These are phyloP conservation scores for Mormyrus iriodes DNA, from an alignment of 2,113 vertebrate species.

Conservation along the genomic window DNA sequence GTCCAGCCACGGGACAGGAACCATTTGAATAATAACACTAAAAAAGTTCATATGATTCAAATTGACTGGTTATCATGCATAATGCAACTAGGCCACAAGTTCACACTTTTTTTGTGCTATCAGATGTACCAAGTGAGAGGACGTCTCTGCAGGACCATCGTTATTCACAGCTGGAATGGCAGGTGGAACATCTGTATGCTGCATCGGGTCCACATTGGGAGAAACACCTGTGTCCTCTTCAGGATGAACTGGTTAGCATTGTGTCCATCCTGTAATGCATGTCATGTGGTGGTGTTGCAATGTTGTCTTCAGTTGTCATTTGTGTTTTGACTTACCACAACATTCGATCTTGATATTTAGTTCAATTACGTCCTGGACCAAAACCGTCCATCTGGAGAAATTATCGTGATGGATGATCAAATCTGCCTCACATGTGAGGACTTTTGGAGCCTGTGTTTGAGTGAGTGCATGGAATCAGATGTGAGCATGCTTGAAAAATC, in stretches of 20 bases:
- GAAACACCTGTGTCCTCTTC: background rate
- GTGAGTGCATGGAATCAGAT: background rate
- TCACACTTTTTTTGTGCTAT: background rate
- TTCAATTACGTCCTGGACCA: background rate
- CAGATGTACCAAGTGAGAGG: background rate
- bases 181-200: background rate
- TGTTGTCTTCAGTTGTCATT: background rate
- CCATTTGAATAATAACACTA: background rate
- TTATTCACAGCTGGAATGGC: background rate
- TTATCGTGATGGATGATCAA: background rate
- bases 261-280: background rate
- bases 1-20: background rate
- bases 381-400: background rate
- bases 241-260: constrained; percentile 6
- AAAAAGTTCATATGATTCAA: background rate
- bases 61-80: background rate
- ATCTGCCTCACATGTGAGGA: background rate
- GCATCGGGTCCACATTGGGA: background rate
- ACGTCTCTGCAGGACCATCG: background rate
- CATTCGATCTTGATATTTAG: background rate
- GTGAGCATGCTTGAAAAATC: background rate
- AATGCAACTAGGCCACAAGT: background rate
- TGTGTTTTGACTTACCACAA: background rate
- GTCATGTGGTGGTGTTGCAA: background rate
- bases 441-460: constrained; percentile 6